These are phyloP conservation scores for Penaeus monodon DNA, from an alignment of 2,888 invertebrate genomes.

Conservation along the genomic window DNA sequence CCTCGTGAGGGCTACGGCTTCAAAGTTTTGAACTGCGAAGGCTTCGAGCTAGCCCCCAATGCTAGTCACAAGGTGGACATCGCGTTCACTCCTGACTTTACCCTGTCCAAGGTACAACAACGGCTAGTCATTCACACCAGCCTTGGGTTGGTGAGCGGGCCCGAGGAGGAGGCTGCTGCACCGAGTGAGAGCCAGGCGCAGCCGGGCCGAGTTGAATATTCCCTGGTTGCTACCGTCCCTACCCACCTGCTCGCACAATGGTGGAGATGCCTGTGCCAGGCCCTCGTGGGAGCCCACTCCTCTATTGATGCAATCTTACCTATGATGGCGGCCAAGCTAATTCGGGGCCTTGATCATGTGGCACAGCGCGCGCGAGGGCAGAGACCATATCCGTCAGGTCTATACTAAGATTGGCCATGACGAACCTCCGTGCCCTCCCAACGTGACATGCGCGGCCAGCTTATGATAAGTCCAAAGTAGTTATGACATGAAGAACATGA, in stretches of 20 bases:
- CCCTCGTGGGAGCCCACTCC: slow-evolving; percentile 82
- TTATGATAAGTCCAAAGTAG: slow-evolving; percentile 73
- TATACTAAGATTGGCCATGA: slow-evolving; percentile 72
- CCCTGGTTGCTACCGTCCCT: slow-evolving; percentile 78
- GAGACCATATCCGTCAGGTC: slow-evolving; percentile 78
- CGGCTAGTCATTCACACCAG: slow-evolving; percentile 72
- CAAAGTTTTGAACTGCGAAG: slow-evolving; percentile 80
- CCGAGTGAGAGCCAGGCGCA: slow-evolving; percentile 25
- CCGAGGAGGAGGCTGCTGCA: slow-evolving; percentile 52
- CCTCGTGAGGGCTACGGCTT: slow-evolving; percentile 85
- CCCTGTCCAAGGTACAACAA: slow-evolving; percentile 80
- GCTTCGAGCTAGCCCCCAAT: slow-evolving; percentile 81
- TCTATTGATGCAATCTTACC: slow-evolving; percentile 78
- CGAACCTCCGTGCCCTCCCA: slow-evolving; percentile 66
- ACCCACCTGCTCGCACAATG: slow-evolving; percentile 79
- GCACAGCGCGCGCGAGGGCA: slow-evolving; percentile 82
- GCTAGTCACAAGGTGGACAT: slow-evolving; percentile 84
- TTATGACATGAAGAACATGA: slow-evolving; percentile 69
- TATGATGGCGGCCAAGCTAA: slow-evolving; percentile 76
- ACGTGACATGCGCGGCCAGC: slow-evolving; percentile 76
- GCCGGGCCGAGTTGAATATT: slow-evolving; percentile 73
- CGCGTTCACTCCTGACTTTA: slow-evolving; percentile 90
- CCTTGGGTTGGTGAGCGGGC: slow-evolving; percentile 56
- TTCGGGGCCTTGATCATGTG: slow-evolving; percentile 78
- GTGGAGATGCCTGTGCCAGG: slow-evolving; percentile 77